Percentiles rank a stretch among this genome's conserved stretches.
Conservation (phyloP, 2,113 vertebrate species). For the Phoxinus phoxinus region DNA sequence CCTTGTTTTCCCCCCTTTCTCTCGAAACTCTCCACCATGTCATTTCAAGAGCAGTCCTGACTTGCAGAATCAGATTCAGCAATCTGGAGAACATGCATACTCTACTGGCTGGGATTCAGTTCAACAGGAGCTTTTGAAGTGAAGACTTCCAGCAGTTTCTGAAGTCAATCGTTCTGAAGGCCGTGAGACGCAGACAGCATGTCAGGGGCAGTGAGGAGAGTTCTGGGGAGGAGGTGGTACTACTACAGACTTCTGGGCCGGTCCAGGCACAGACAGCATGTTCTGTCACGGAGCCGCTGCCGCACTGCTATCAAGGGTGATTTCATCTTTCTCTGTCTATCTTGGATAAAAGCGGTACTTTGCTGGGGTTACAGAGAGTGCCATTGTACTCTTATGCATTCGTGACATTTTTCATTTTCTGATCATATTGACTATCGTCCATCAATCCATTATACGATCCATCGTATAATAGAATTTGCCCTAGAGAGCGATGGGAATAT, state of each 20-base stretch:
- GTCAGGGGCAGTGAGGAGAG: conserved; percentile 50
- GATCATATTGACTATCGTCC: conserved; percentile 7
- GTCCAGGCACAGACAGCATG: conserved; percentile 44
- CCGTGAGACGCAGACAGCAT: conserved; percentile 3
- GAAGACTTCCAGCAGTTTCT: not conserved
- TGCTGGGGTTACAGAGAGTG: not conserved
- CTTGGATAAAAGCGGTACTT: not conserved
- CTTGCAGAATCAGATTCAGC: conserved; percentile 39
- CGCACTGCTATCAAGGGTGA: conserved; percentile 49
- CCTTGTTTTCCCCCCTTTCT: not conserved
- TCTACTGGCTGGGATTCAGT: conserved; percentile 23
- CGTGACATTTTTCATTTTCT: conserved; percentile 2
- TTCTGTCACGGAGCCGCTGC: conserved; percentile 34
- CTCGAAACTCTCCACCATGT: not conserved
- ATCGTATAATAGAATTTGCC: not conserved
- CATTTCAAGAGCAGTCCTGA: conserved; percentile 47
- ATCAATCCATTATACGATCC: too few relatives aligned
- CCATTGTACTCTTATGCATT: not conserved
- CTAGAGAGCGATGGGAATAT: not conserved
- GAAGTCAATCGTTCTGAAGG: conserved; percentile 16
- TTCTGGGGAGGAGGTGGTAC: conserved; percentile 49
- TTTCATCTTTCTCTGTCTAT: conserved; percentile 23
- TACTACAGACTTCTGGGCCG: conserved; percentile 45
- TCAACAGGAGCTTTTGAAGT: not conserved
- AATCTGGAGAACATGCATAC: not conserved